Evolutionary conservation across 1,140 invertebrate species (phyloP).

Genomic region (Drosophila rufa): DNA sequence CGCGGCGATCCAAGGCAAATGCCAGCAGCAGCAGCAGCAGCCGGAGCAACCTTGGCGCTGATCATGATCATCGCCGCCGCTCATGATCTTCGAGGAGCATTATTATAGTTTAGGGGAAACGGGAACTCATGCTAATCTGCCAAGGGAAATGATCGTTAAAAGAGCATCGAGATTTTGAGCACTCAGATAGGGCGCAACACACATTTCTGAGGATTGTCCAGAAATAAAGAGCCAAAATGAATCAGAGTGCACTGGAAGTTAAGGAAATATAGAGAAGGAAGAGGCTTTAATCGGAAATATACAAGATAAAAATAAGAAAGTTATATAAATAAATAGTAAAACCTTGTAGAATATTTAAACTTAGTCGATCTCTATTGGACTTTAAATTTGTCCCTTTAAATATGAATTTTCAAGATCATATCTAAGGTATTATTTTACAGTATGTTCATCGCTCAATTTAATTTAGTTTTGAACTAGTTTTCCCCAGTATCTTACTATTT

Average conservation of each 20-base stretch:
- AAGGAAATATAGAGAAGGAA: not conserved
- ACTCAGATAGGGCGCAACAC: conserved; percentile 10
- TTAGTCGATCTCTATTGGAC: too few species aligned
- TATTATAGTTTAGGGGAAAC: conserved; percentile 28
- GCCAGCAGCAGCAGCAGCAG: conserved; percentile 42
- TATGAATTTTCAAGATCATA: too few species aligned
- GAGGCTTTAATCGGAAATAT: not conserved
- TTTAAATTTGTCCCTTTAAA: too few species aligned
- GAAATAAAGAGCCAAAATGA: conserved; percentile 7
- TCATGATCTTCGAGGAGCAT: conserved; percentile 14
- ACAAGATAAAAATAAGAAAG: too few species aligned
- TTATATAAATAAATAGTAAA: too few species aligned
- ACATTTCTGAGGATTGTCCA: conserved; percentile 13
- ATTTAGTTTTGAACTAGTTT: not conserved
- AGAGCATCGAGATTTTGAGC: conserved; percentile 12
- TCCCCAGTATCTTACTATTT: not conserved
- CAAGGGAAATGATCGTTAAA: conserved; percentile 37
- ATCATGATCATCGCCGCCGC: conserved; percentile 42
- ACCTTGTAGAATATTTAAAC: too few species aligned
- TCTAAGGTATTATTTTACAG: too few species aligned
- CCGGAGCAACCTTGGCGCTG: conserved; percentile 57
- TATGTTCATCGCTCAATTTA: not conserved
- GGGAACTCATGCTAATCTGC: conserved; percentile 32
- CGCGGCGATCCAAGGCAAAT: conserved; percentile 59
- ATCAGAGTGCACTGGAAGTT: conserved; percentile 12